Conservation (phyloP, 2,888 invertebrate genomes). For the Acleris emargana region DNA sequence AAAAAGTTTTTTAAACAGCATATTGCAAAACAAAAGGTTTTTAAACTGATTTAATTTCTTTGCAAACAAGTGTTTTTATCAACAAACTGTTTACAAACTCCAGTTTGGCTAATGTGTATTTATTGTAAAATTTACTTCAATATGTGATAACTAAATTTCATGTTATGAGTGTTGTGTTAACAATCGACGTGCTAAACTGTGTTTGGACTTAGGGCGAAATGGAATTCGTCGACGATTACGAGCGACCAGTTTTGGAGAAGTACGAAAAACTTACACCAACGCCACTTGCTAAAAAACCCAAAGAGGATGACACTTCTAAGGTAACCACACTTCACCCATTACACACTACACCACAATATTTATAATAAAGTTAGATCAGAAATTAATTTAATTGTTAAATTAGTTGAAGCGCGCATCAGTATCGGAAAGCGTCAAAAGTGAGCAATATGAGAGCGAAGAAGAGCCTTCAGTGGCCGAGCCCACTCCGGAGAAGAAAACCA, state of each 20-base stretch:
- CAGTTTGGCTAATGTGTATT: slow-evolving; percentile 14
- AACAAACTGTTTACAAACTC: slow-evolving; percentile 8
- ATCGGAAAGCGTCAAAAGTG: slow-evolving; percentile 73
- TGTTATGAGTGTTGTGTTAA: slow-evolving; percentile 61
- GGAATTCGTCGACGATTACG: slow-evolving; percentile 88
- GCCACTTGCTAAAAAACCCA: slow-evolving; percentile 79
- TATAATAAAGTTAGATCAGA: slow-evolving; percentile 42
- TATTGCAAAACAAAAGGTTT: neutral
- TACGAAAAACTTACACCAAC: slow-evolving; percentile 85
- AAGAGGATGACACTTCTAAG: slow-evolving; percentile 75
- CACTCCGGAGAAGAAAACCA: slow-evolving; percentile 67
- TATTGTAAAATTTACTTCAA: slow-evolving; percentile 22
- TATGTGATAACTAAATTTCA: slow-evolving; percentile 55
- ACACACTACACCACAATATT: slow-evolving; percentile 50
- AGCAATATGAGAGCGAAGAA: slow-evolving; percentile 73
- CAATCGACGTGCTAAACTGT: slow-evolving; percentile 67
- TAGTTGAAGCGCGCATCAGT: slow-evolving; percentile 76
- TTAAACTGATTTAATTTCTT: too few species aligned
- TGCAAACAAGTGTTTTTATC: neutral
- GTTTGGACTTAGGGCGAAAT: slow-evolving; percentile 74
- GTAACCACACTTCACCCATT: slow-evolving; percentile 57
- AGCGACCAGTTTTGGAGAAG: slow-evolving; percentile 89
- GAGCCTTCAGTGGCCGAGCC: slow-evolving; percentile 67
- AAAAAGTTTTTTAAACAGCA: neutral
- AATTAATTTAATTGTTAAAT: slow-evolving; percentile 34